Evolutionary conservation across 2,797 vertebrate genomes (phyloP).

Genomic region (Lophius americanus): DNA sequence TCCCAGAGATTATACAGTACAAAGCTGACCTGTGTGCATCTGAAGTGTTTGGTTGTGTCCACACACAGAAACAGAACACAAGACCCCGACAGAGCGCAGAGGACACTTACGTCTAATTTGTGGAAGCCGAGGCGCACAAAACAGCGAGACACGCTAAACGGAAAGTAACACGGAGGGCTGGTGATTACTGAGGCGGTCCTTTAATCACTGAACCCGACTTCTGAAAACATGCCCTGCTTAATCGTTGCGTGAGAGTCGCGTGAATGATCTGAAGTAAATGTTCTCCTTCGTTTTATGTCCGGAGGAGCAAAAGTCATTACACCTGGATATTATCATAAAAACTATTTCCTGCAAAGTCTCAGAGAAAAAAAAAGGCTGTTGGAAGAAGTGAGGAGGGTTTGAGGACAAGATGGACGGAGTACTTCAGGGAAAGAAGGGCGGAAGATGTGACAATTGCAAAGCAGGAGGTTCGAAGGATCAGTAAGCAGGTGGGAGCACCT

Average conservation of each 20-base stretch:
- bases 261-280: background rate
- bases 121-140: background rate
- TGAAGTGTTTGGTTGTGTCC: conserved; percentile 7
- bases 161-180: conserved; percentile 12
- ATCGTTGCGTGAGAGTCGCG: too few species aligned
- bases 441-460: too few species aligned
- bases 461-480: too few species aligned
- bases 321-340: background rate
- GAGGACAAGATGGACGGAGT: too few species aligned
- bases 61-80: conserved; percentile 11
- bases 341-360: background rate
- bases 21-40: conserved; percentile 19
- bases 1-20: conserved; percentile 12
- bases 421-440: too few species aligned
- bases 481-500: too few species aligned
- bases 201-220: conserved; percentile 6
- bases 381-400: too few species aligned
- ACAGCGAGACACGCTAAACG: conserved; percentile 4
- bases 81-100: conserved; percentile 17
- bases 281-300: background rate
- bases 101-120: conserved; percentile 6
- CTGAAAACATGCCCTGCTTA: background rate
- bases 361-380: too few species aligned
- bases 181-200: conserved; percentile 3
- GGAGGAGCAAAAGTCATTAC: too few species aligned